phyloP scores from a whole-genome alignment of 2,888 invertebrate species.

The Hedya salicella region DNA sequence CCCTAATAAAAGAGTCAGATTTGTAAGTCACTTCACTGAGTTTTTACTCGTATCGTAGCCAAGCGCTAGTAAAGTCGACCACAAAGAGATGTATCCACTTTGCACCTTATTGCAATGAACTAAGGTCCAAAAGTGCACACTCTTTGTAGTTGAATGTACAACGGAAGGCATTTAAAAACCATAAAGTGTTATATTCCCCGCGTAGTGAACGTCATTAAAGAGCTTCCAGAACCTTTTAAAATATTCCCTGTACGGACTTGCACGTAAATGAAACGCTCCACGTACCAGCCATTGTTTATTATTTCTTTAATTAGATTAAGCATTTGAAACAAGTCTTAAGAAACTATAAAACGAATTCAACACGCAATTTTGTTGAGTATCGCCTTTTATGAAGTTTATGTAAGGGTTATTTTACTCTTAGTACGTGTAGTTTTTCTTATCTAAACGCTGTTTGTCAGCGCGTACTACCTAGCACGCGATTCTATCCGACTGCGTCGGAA shows the following conservation, averaged over 20 bases:
- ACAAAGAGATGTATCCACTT: too few relatives aligned
- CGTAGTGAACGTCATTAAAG: constrained; percentile 37
- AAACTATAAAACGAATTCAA: neutral
- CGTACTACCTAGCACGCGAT: neutral
- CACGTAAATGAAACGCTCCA: constrained; percentile 29
- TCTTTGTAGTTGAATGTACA: constrained; percentile 5
- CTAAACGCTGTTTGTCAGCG: neutral
- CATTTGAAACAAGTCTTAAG: constrained; percentile 5
- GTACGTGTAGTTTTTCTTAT: neutral
- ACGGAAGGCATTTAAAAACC: constrained; percentile 14
- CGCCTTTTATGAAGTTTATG: too few relatives aligned
- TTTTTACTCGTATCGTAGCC: too few relatives aligned
- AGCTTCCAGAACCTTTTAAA: constrained; percentile 31
- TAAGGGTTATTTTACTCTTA: neutral
- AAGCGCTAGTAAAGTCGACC: too few relatives aligned
- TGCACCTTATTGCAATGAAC: too few relatives aligned
- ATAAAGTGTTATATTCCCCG: constrained; percentile 26
- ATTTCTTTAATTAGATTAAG: constrained; percentile 26
- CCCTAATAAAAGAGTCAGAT: too few relatives aligned
- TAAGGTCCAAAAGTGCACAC: too few relatives aligned
- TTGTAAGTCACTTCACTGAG: too few relatives aligned
- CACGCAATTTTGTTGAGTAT: neutral
- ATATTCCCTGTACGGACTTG: constrained; percentile 35
- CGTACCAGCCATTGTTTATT: constrained; percentile 26
- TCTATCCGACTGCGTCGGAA: too few relatives aligned